Conservation (phyloP, 2,888 invertebrate species). For the Ochropleura leucogaster region DNA sequence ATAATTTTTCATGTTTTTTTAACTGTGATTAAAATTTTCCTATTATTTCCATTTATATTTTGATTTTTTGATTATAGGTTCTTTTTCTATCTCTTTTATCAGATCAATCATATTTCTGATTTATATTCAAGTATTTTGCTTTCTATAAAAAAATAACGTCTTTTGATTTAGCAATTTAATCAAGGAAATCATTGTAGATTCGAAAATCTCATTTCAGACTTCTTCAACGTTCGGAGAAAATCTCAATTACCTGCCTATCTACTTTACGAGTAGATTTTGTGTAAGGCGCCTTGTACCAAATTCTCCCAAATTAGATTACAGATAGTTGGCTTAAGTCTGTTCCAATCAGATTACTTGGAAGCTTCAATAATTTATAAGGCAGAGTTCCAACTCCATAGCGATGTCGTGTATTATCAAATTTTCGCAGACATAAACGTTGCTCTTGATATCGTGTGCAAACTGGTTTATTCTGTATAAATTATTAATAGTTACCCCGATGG, state of each 20-base stretch:
- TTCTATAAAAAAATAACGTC: not conserved
- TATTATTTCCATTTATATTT: not conserved
- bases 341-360: conserved; percentile 63
- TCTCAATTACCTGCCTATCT: conserved; percentile 1
- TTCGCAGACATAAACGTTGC: conserved; percentile 9
- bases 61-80: not conserved
- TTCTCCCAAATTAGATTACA: conserved; percentile 53
- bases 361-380: conserved; percentile 66
- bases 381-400: conserved; percentile 29
- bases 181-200: not conserved
- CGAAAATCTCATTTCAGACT: not conserved
- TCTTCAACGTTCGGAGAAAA: not conserved
- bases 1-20: not conserved
- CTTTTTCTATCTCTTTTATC: not conserved
- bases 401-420: conserved; percentile 29
- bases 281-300: conserved; percentile 33
- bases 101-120: not conserved
- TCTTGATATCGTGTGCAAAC: not conserved
- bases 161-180: conserved; percentile 10
- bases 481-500: not conserved
- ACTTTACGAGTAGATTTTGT: conserved; percentile 1
- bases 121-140: not conserved
- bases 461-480: conserved; percentile 9
- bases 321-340: conserved; percentile 51
- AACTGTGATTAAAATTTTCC: not conserved